Evolutionary conservation across 2,888 invertebrate species (phyloP), one percentile per base, ranked within the genome.

Genomic region (Auanema freiburgensis): DNA sequence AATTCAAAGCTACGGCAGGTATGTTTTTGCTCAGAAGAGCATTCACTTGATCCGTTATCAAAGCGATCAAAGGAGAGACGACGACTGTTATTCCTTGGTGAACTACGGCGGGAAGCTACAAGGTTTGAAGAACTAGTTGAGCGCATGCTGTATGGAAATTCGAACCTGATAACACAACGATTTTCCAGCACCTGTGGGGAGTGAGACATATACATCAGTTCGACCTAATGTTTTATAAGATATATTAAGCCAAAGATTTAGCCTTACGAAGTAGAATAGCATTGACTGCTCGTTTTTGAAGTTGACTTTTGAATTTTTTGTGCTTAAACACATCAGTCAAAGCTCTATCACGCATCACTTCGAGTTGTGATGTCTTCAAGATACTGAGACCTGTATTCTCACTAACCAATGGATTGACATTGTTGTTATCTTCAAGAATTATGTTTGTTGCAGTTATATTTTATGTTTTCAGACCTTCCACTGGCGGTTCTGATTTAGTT

Each of bases 111-210:
- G 98, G 98, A 71, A 98, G 87, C 85, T 97, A 96, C 85, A 65
- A 59, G 21, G 14, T 56, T 44, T 33, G 43, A 23, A 43, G 6
- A 16, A n/a, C 14, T 2, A 16, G 23, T 16, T 8, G 75, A 93
- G 88, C 1, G 93, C 18, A 25, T 14, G 14, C 41, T 12, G 16
- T 11, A n/a, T 93, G 49, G 96, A 11, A 12, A 44, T 10, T 2
- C 25, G 95, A 71, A 98, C 87, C 85, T 98, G 97, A 86, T 93
- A 98, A 85, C 96, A 96, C 21, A 98, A 86, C 0, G 96, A 97
- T 87, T 98, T 98, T 44, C 98, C 98, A 43, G 86, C 86, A 42
- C 98, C 98, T 5, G 98, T 99, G 1, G 98, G 98, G 94, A 98
- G 95, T 70, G 92, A 94, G 12, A 98, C 90, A 84, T 91, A 93